These are phyloP conservation scores for Danio kyathit DNA, from an alignment of 2,797 vertebrate genomes.

Conservation along the genomic window DNA sequence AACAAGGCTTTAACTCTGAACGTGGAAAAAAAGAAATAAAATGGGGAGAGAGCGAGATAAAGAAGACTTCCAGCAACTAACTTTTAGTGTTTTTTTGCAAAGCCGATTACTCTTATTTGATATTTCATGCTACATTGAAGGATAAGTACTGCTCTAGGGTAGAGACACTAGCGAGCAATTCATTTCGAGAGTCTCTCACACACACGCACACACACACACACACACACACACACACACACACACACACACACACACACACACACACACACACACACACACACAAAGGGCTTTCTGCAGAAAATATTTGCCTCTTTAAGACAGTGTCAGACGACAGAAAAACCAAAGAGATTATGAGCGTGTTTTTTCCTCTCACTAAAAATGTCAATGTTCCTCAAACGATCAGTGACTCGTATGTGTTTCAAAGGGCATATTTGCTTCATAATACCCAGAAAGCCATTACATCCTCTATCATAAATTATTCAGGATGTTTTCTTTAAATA, in stretches of 20 bases:
- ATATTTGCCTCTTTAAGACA: constrained; percentile 73
- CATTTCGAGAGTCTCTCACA: constrained; percentile 63
- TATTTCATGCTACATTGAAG: constrained; percentile 61
- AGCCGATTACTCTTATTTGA: constrained; percentile 50
- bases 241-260: no score
- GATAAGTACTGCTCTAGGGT: constrained; percentile 60
- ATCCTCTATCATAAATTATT: constrained; percentile 34
- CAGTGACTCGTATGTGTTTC: constrained; percentile 80
- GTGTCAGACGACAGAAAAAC: constrained; percentile 77
- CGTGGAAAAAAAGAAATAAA: not conserved
- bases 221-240: constrained; percentile 56
- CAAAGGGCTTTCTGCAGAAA: constrained; percentile 67
- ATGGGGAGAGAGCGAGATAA: not conserved
- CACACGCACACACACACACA: constrained; percentile 53
- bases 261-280: constrained; percentile 51
- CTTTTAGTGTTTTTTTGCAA: constrained; percentile 36
- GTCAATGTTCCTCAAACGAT: constrained; percentile 83
- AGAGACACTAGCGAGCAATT: constrained; percentile 48
- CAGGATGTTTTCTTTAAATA: constrained; percentile 46
- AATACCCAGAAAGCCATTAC: constrained; percentile 22
- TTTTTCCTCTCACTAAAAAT: constrained; percentile 79
- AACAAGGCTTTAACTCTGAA: constrained; percentile 10
- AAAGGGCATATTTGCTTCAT: constrained; percentile 78
- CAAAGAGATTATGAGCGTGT: constrained; percentile 73
- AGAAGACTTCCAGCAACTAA: constrained; percentile 36